Conservation (phyloP, 1,140 invertebrate species). For the Chrysopa pallens region DNA sequence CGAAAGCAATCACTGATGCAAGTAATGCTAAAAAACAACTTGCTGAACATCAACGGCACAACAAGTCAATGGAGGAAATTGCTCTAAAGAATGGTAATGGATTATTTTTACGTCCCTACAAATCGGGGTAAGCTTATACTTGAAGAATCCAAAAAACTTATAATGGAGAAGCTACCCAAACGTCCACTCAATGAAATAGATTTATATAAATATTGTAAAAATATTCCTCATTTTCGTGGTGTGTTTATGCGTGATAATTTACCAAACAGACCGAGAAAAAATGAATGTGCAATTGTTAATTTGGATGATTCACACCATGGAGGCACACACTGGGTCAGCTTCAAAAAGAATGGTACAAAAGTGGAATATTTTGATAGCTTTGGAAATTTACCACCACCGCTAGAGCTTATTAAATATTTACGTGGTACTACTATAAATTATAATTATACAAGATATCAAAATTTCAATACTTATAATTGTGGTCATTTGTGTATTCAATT, state of each 20-base stretch:
- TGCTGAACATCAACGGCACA: conserved; percentile 15
- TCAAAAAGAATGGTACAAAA: conserved; percentile 10
- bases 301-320: conserved; percentile 13
- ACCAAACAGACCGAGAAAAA: conserved; percentile 6
- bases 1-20: conserved; percentile 17
- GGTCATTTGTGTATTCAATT: conserved; percentile 14
- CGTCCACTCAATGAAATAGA: conserved; percentile 11
- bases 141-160: conserved; percentile 11
- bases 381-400: conserved; percentile 13
- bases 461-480: conserved; percentile 7
- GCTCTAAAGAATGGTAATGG: conserved; percentile 13
- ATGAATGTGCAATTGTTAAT: conserved; percentile 15
- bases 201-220: conserved; percentile 9
- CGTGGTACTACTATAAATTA: conserved; percentile 1
- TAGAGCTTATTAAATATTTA: conserved; percentile 13
- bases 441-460: conserved; percentile 6
- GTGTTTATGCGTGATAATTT: conserved; percentile 16
- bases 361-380: conserved; percentile 9
- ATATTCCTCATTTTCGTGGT: conserved; percentile 17
- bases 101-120: conserved; percentile 9
- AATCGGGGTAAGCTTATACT: neutral
- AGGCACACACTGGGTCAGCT: conserved; percentile 17
- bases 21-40: conserved; percentile 13
- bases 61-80: conserved; percentile 15
- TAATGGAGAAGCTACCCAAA: conserved; percentile 7